Evolutionary conservation across 2,888 invertebrate species (phyloP).

Genomic region (Nipponacmea schrenckii): DNA sequence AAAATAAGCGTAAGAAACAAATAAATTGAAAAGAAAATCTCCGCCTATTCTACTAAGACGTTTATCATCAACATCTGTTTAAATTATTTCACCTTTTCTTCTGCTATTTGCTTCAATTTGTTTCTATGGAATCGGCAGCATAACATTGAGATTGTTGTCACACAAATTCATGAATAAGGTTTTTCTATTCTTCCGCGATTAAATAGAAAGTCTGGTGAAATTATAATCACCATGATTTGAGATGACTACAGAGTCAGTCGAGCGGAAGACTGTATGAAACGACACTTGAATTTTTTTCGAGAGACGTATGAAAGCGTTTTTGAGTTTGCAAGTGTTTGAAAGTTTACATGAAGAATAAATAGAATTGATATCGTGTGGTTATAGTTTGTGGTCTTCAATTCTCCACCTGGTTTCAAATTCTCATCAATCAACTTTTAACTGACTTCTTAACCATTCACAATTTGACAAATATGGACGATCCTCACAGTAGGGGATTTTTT

Average conservation of each 20-base stretch:
- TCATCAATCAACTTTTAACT: not conserved
- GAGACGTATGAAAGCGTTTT: no score
- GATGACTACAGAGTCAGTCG: not conserved
- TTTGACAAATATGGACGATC: not conserved
- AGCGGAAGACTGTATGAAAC: slow-evolving; percentile 1
- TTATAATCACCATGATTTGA: slow-evolving; percentile 1
- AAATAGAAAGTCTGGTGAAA: slow-evolving; percentile 1
- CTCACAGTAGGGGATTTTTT: not conserved
- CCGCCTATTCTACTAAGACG: not conserved
- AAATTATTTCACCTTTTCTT: slow-evolving; percentile 2
- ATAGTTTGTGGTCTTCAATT: no score
- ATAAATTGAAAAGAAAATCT: not conserved
- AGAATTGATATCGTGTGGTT: not conserved
- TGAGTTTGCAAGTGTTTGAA: not conserved
- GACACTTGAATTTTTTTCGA: not conserved
- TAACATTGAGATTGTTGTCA: not conserved
- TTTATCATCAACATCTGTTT: not conserved
- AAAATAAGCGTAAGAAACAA: not conserved
- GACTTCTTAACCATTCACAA: not conserved
- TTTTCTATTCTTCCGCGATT: no score
- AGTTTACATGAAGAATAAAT: not conserved
- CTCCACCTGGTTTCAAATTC: slow-evolving; percentile 2
- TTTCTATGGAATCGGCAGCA: slow-evolving; percentile 3
- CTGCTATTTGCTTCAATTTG: not conserved
- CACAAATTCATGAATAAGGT: no score